A percentile compares a stretch with the other conserved stretches of the same genome.
Conservation (phyloP, 2,888 invertebrate genomes). For the Endomychus coccineus region DNA sequence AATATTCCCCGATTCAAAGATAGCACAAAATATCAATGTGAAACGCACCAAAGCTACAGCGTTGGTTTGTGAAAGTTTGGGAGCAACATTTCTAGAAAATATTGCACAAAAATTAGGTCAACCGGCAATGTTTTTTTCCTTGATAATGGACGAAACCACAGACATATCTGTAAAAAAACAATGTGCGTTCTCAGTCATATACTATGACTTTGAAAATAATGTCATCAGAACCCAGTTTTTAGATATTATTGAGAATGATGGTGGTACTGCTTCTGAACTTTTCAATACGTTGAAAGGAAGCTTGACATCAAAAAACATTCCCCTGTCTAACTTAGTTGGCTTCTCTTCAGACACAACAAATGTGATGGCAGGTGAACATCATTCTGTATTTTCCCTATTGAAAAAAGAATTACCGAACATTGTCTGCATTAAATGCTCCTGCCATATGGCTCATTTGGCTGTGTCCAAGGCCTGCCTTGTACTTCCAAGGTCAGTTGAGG, state of each 20-base stretch:
- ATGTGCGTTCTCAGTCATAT: conserved; percentile 19
- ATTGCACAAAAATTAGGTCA: not conserved
- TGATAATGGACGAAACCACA: conserved; percentile 14
- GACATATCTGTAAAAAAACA: conserved; percentile 14
- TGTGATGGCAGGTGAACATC: conserved; percentile 28
- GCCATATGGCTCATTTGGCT: conserved; percentile 33
- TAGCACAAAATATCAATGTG: conserved; percentile 6
- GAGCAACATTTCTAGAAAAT: not conserved
- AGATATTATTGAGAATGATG: conserved; percentile 25
- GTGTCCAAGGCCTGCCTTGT: conserved; percentile 33
- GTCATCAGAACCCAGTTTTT: conserved; percentile 19
- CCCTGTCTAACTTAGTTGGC: conserved; percentile 25
- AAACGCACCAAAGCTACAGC: conserved; percentile 12
- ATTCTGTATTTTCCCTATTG: conserved; percentile 16
- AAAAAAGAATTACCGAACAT: conserved; percentile 26
- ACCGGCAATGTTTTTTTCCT: conserved; percentile 7
- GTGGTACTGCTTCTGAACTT: too few species aligned
- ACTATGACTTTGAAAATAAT: conserved; percentile 7
- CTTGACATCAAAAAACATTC: conserved; percentile 14
- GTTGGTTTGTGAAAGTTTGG: conserved; percentile 4
- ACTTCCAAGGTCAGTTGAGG: conserved; percentile 28
- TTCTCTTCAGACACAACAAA: conserved; percentile 31
- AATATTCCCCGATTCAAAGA: conserved; percentile 14
- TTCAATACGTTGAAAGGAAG: too few species aligned
- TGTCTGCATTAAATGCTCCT: conserved; percentile 32